phyloP scores from a whole-genome alignment of 2,888 invertebrate species.

The Phyto melanocephala region DNA sequence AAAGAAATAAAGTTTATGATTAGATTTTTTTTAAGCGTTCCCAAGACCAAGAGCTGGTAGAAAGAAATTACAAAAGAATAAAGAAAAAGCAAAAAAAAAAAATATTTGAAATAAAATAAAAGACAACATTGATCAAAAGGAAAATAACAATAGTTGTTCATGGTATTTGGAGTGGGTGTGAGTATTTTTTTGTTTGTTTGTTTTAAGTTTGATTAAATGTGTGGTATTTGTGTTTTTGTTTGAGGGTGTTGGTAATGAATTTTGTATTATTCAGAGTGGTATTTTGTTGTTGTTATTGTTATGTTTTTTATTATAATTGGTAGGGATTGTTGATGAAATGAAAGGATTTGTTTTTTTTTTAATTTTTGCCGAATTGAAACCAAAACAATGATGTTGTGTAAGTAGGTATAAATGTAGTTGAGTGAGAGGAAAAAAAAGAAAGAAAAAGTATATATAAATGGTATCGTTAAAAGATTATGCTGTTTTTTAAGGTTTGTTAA shows the following conservation, averaged over 20 bases:
- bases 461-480: slow-evolving; percentile 21
- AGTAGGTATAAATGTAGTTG: background rate
- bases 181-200: slow-evolving; percentile 41
- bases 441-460: slow-evolving; percentile 31
- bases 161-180: slow-evolving; percentile 48
- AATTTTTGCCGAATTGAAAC: slow-evolving; percentile 48
- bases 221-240: background rate
- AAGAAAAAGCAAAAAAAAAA: background rate
- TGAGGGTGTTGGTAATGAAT: slow-evolving; percentile 13
- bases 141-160: slow-evolving; percentile 22
- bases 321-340: slow-evolving; percentile 56
- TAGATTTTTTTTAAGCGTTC: slow-evolving; percentile 79
- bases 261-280: slow-evolving; percentile 41
- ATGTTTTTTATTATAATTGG: background rate
- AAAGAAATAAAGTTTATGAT: slow-evolving; percentile 73
- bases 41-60: slow-evolving; percentile 76
- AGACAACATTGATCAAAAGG: slow-evolving; percentile 25
- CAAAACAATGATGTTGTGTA: slow-evolving; percentile 35
- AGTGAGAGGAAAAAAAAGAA: slow-evolving; percentile 28
- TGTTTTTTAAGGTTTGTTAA: slow-evolving; percentile 33
- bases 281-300: slow-evolving; percentile 21
- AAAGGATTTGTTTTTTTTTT: slow-evolving; percentile 50
- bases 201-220: slow-evolving; percentile 28
- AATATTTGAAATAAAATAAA: no score
- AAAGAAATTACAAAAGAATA: background rate